Percentiles rank a stretch among this genome's conserved stretches.
Evolutionary conservation across 2,797 vertebrate genomes (phyloP).

Genomic region (Rhinoraja longicauda): DNA sequence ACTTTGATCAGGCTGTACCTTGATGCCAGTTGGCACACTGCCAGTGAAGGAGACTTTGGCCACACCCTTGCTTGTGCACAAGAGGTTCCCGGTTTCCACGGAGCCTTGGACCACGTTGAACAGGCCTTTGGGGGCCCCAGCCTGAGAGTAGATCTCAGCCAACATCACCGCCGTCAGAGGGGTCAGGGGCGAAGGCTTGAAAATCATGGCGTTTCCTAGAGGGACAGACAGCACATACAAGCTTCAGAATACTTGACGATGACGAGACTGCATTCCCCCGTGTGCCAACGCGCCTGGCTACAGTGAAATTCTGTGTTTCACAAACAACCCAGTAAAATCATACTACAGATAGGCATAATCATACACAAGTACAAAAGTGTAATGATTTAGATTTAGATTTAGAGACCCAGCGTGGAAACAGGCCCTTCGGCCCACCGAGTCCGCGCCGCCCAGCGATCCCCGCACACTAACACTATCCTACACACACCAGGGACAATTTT

Average conservation of each 20-base stretch:
- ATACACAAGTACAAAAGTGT: no score
- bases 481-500: no score
- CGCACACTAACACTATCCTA: no score
- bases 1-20: conserved; percentile 76
- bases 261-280: no score
- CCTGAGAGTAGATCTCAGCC: conserved; percentile 86
- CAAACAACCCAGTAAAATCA: no score
- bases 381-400: no score
- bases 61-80: conserved; percentile 80
- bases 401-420: no score
- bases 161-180: conserved; percentile 74
- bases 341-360: no score
- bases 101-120: conserved; percentile 93
- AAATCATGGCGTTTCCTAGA: conserved; percentile 89
- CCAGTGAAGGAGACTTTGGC: conserved; percentile 95
- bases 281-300: no score
- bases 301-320: no score
- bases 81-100: conserved; percentile 76
- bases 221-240: background rate
- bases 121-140: conserved; percentile 78
- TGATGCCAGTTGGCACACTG: conserved; percentile 85
- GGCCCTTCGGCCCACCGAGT: no score
- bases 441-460: no score
- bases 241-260: background rate
- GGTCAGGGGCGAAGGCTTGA: conserved; percentile 88